A percentile compares a stretch with the other conserved stretches of the same genome.
These are phyloP conservation scores for Darevskia nairensis DNA, from an alignment of 2,797 vertebrate genomes.

Conservation along the genomic window DNA sequence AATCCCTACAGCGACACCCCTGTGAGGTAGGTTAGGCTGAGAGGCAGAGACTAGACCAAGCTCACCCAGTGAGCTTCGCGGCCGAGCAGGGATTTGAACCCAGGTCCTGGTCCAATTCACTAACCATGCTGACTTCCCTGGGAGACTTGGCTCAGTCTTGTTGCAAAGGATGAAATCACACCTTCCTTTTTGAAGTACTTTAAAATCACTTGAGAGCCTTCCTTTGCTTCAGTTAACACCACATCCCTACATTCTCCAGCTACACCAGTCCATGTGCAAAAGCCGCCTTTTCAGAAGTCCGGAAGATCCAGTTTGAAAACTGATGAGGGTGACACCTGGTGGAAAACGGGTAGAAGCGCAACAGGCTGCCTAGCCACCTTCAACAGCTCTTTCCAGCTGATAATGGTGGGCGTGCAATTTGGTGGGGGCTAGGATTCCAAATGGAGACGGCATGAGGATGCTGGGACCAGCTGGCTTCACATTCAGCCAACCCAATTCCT, in stretches of 20 bases:
- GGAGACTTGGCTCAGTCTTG: background rate
- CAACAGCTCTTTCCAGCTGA: background rate
- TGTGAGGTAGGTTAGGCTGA: no score
- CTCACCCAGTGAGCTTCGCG: no score
- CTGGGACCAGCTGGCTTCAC: background rate
- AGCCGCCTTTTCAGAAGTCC: no score
- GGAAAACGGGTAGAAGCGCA: background rate
- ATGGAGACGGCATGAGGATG: background rate
- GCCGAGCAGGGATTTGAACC: no score
- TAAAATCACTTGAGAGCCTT: background rate
- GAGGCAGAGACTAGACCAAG: no score
- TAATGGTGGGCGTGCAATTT: background rate
- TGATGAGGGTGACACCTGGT: background rate
- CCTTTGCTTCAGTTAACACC: background rate
- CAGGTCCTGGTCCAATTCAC: no score
- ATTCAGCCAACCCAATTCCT: background rate
- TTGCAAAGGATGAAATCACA: background rate
- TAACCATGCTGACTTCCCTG: background rate
- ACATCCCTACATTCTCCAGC: no score
- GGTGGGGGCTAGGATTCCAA: no score
- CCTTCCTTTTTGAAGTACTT: background rate
- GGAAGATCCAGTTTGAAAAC: background rate
- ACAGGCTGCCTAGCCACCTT: background rate
- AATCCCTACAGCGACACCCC: no score
- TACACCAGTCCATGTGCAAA: no score